A percentile compares a stretch with the other conserved stretches of the same genome.
phyloP scores from a whole-genome alignment of 2,888 invertebrate species.

The Agriopis leucophaearia region DNA sequence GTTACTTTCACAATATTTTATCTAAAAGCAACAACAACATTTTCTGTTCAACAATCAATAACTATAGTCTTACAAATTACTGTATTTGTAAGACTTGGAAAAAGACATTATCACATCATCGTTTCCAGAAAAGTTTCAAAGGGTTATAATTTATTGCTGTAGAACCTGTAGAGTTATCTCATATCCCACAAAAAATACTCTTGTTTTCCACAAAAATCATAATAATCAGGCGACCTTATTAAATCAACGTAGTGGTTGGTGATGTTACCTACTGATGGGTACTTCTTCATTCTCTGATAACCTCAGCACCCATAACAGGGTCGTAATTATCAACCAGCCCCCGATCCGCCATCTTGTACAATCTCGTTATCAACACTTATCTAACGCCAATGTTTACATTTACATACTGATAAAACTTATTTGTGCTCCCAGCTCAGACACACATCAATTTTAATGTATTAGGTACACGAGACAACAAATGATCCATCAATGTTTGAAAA shows the following conservation, averaged over 20 bases:
- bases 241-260: slow-evolving; percentile 13
- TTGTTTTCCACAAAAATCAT: slow-evolving; percentile 4
- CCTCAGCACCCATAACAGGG: slow-evolving; percentile 53
- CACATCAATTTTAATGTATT: slow-evolving; percentile 48
- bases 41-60: too few species aligned
- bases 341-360: slow-evolving; percentile 69
- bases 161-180: neutral
- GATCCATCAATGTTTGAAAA: slow-evolving; percentile 30
- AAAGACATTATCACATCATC: too few species aligned
- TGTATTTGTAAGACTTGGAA: too few species aligned
- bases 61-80: too few species aligned
- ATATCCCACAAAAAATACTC: neutral
- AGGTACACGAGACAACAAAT: slow-evolving; percentile 36
- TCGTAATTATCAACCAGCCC: slow-evolving; percentile 51
- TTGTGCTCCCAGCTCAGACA: slow-evolving; percentile 36
- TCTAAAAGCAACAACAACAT: too few species aligned
- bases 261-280: slow-evolving; percentile 25
- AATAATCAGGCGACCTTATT: slow-evolving; percentile 13
- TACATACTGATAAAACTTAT: slow-evolving; percentile 58
- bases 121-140: too few species aligned
- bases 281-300: slow-evolving; percentile 44
- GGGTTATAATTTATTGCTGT: neutral
- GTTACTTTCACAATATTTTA: neutral
- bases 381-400: slow-evolving; percentile 67
- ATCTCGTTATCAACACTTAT: slow-evolving; percentile 70